Evolutionary conservation across 2,888 invertebrate species (phyloP).

Genomic region (Plagodis dolabraria): DNA sequence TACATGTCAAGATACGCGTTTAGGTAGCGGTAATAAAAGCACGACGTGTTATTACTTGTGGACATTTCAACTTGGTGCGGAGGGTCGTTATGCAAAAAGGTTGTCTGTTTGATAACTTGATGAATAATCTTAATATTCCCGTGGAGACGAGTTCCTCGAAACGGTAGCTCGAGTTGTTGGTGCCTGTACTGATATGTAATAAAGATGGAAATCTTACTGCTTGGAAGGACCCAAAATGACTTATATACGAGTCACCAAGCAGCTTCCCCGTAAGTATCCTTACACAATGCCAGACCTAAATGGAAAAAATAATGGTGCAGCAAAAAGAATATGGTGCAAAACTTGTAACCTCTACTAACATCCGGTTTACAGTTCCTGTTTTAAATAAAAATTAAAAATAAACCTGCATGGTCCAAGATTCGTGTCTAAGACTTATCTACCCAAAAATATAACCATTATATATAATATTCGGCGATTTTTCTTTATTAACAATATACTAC

Average conservation of each 20-base stretch:
- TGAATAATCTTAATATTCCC: slow-evolving; percentile 54
- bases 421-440: no score
- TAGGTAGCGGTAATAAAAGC: slow-evolving; percentile 36
- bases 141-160: slow-evolving; percentile 56
- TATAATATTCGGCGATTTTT: no score
- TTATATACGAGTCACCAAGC: slow-evolving; percentile 21
- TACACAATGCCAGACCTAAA: no score
- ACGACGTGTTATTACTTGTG: slow-evolving; percentile 32
- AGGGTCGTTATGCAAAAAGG: slow-evolving; percentile 50
- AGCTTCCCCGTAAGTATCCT: slow-evolving; percentile 23
- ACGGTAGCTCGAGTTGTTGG: slow-evolving; percentile 57
- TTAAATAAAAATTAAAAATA: no score
- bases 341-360: no score
- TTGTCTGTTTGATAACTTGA: slow-evolving; percentile 47
- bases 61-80: slow-evolving; percentile 35
- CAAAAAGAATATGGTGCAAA: no score
- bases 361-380: no score
- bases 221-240: slow-evolving; percentile 38
- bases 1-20: slow-evolving; percentile 35
- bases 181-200: slow-evolving; percentile 55
- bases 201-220: slow-evolving; percentile 54
- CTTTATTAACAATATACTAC: no score
- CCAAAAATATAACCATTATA: no score
- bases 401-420: no score
- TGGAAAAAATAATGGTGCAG: no score